Percentiles rank a stretch among this genome's conserved stretches.
Evolutionary conservation across 2,888 invertebrate species (phyloP).

Genomic region (Hofmannophila pseudospretella): DNA sequence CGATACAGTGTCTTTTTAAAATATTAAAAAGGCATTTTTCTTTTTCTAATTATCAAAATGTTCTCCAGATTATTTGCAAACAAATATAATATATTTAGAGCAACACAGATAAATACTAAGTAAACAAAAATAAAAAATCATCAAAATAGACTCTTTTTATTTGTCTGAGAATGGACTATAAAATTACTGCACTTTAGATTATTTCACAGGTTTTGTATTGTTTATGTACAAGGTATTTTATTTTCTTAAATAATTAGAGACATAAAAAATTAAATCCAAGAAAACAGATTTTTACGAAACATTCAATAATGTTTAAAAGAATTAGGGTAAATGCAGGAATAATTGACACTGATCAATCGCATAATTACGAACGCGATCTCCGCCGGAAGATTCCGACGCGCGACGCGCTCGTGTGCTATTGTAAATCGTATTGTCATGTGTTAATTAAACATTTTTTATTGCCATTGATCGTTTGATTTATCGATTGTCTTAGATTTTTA

Average conservation of each 20-base stretch:
- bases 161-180: no score
- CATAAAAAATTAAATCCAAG: neutral
- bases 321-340: slow-evolving; percentile 31
- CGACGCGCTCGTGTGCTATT: slow-evolving; percentile 7
- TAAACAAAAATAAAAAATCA: no score
- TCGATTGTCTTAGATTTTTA: slow-evolving; percentile 28
- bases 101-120: no score
- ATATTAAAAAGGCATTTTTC: no score
- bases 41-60: no score
- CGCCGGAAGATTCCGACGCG: slow-evolving; percentile 29
- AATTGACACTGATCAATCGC: slow-evolving; percentile 34
- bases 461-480: slow-evolving; percentile 36
- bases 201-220: no score
- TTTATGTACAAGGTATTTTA: neutral
- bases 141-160: no score
- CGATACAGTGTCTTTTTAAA: no score
- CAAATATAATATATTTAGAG: no score
- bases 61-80: no score
- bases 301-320: neutral
- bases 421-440: slow-evolving; percentile 14
- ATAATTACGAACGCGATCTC: slow-evolving; percentile 17
- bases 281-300: neutral
- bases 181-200: no score
- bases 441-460: slow-evolving; percentile 15
- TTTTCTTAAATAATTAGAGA: neutral